phyloP scores from a whole-genome alignment of 2,888 invertebrate species.

The Epinotia ramella region DNA sequence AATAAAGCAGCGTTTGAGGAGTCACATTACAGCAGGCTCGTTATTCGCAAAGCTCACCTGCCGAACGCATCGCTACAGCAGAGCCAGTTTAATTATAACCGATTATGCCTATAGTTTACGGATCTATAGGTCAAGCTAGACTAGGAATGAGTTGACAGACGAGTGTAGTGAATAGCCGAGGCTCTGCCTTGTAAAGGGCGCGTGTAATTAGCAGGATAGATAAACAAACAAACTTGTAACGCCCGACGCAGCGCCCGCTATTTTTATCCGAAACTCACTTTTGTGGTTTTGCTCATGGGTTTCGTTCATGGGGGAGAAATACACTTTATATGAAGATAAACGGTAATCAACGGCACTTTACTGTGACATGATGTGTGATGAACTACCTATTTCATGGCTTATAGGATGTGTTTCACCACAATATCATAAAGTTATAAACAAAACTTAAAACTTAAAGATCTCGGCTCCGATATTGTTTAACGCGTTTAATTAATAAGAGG shows the following conservation, averaged over 20 bases:
- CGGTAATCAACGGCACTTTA: background rate
- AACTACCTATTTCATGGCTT: no score
- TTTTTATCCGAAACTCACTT: background rate
- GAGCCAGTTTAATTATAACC: background rate
- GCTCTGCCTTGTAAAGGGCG: background rate
- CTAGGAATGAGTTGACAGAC: background rate
- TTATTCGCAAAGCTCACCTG: background rate
- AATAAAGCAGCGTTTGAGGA: constrained; percentile 4
- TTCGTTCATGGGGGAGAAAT: background rate
- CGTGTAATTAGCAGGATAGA: background rate
- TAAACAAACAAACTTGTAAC: constrained; percentile 4
- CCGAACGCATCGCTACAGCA: background rate
- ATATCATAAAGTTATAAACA: no score
- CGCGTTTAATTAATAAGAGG: no score
- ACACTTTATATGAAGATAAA: background rate
- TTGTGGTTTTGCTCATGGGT: background rate
- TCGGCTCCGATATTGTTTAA: no score
- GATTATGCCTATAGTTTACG: background rate
- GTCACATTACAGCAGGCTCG: background rate
- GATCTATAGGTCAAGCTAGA: background rate
- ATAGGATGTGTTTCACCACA: no score
- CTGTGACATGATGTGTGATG: no score
- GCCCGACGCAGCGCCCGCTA: background rate
- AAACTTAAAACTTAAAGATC: no score
- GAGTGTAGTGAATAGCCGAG: background rate